phyloP scores from a whole-genome alignment of 2,113 vertebrate species.

The Tachysurus vachellii region DNA sequence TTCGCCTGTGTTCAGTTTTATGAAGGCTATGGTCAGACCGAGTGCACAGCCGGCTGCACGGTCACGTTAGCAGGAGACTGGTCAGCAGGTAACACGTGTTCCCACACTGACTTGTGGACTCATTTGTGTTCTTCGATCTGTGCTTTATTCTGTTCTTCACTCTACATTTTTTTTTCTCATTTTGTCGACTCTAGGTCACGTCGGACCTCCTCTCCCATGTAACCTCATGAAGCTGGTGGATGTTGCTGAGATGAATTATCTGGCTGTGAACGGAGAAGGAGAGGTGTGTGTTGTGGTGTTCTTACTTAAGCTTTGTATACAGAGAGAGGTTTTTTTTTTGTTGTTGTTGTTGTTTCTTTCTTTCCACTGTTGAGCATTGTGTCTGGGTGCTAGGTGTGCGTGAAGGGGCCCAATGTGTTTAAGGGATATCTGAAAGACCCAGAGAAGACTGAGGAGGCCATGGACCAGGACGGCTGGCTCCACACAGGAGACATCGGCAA shows the following conservation, averaged over 20 bases:
- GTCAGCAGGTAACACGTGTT: constrained; percentile 82
- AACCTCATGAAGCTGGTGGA: constrained; percentile 87
- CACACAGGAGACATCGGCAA: constrained; percentile 96
- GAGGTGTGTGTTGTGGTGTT: constrained; percentile 55
- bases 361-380: background rate
- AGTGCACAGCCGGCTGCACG: constrained; percentile 89
- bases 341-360: background rate
- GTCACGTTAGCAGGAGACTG: constrained; percentile 89
- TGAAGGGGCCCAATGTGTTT: constrained; percentile 92
- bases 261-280: constrained; percentile 89
- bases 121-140: background rate
- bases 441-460: constrained; percentile 85
- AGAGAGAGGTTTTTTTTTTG: background rate
- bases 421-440: constrained; percentile 90
- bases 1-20: constrained; percentile 80
- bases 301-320: background rate
- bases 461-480: constrained; percentile 91
- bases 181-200: constrained; percentile 79
- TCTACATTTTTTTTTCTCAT: background rate
- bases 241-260: constrained; percentile 96
- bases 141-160: background rate
- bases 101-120: background rate
- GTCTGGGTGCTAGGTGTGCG: constrained; percentile 80
- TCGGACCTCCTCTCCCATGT: constrained; percentile 92
- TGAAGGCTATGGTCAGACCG: constrained; percentile 97